phyloP scores from a whole-genome alignment of 2,888 invertebrate species.

The Cryptocephalus moraei region DNA sequence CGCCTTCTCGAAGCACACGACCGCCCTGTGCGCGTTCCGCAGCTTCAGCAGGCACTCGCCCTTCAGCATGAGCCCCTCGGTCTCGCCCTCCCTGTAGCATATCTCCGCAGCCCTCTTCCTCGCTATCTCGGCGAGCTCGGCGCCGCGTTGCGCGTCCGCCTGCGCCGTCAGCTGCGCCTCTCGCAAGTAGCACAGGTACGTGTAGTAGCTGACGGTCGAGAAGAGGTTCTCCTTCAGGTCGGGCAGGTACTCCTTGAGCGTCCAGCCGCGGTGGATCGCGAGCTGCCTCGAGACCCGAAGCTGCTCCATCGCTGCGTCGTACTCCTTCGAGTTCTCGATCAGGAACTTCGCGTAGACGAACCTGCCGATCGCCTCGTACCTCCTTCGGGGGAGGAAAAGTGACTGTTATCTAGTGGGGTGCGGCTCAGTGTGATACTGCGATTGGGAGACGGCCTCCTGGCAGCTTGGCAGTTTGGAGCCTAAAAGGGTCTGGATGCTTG shows the following conservation, averaged over 20 bases:
- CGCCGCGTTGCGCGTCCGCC: slow-evolving; percentile 37
- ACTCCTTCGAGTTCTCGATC: slow-evolving; percentile 41
- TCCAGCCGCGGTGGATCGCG: slow-evolving; percentile 33
- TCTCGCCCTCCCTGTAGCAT: slow-evolving; percentile 37
- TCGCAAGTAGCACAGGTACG: slow-evolving; percentile 36
- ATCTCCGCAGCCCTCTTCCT: slow-evolving; percentile 46
- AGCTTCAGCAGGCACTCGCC: slow-evolving; percentile 43
- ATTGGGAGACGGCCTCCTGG: too few relatives aligned
- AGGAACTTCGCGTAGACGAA: slow-evolving; percentile 45
- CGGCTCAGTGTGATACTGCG: too few relatives aligned
- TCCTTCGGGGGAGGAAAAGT: slow-evolving; percentile 7
- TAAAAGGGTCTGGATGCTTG: too few relatives aligned
- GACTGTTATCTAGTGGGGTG: too few relatives aligned
- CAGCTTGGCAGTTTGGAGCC: too few relatives aligned
- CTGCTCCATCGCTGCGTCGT: slow-evolving; percentile 21
- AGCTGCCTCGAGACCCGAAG: slow-evolving; percentile 21
- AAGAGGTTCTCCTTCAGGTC: slow-evolving; percentile 36
- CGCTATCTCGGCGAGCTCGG: slow-evolving; percentile 41
- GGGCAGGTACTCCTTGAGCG: slow-evolving; percentile 23
- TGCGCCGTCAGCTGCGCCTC: slow-evolving; percentile 35
- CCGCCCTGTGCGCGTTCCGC: slow-evolving; percentile 41
- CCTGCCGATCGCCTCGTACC: slow-evolving; percentile 42
- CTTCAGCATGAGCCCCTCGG: slow-evolving; percentile 44
- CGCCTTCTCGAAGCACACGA: slow-evolving; percentile 42
- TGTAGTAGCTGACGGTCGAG: slow-evolving; percentile 37